Evolutionary conservation across 2,888 invertebrate species (phyloP).

Genomic region (Heliconius cydno): DNA sequence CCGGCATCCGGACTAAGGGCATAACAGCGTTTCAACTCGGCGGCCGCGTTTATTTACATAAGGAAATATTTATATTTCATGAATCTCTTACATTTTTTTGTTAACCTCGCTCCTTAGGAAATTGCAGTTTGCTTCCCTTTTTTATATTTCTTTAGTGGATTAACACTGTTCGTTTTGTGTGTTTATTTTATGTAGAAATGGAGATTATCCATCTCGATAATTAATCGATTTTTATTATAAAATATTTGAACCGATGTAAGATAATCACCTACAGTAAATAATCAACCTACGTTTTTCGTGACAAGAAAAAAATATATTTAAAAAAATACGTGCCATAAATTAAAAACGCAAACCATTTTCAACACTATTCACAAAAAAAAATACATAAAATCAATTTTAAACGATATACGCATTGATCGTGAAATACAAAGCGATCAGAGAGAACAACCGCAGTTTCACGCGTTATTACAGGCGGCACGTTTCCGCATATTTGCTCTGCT

Average conservation of each 20-base stretch:
- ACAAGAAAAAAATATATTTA: background rate
- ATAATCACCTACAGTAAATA: background rate
- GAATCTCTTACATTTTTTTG: background rate
- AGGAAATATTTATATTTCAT: slow-evolving; percentile 23
- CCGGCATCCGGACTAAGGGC: slow-evolving; percentile 24
- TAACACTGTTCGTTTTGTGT: slow-evolving; percentile 7
- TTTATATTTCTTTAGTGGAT: slow-evolving; percentile 1
- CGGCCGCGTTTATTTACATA: slow-evolving; percentile 17
- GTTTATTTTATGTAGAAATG: background rate
- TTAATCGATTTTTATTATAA: background rate
- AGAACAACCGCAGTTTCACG: slow-evolving; percentile 65
- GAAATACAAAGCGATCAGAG: slow-evolving; percentile 51
- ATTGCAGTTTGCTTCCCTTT: background rate
- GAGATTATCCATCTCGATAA: too few relatives aligned
- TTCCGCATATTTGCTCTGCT: slow-evolving; percentile 45
- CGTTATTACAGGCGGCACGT: slow-evolving; percentile 63
- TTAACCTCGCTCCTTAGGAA: slow-evolving; percentile 3
- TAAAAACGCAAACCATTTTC: background rate
- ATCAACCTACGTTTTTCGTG: background rate
- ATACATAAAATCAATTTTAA: slow-evolving; percentile 46
- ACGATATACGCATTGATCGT: slow-evolving; percentile 42
- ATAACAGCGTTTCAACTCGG: slow-evolving; percentile 22
- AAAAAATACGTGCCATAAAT: background rate
- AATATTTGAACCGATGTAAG: background rate
- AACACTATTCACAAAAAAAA: slow-evolving; percentile 19